phyloP scores from a whole-genome alignment of 2,113 vertebrate genomes.

The Ia io region DNA sequence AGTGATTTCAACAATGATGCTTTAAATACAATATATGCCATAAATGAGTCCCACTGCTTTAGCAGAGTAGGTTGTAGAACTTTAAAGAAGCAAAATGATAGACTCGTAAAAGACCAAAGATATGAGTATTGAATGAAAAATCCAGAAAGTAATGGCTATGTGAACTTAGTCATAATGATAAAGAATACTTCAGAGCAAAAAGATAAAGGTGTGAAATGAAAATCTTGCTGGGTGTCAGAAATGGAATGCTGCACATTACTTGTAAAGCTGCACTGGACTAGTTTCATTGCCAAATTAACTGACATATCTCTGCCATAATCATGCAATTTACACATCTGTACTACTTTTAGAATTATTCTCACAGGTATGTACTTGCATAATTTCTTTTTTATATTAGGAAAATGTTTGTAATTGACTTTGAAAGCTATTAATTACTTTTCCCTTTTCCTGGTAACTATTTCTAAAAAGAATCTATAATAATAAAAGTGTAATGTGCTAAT shows the following conservation, averaged over 20 bases:
- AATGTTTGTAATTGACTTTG: not conserved
- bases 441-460: not conserved
- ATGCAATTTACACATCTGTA: not conserved
- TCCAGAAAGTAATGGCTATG: not conserved
- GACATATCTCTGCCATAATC: not conserved
- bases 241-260: not conserved
- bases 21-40: constrained; percentile 22
- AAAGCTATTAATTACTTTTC: not conserved
- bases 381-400: not conserved
- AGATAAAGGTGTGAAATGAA: constrained; percentile 20
- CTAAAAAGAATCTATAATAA: not conserved
- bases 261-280: not conserved
- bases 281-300: constrained; percentile 5
- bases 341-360: constrained; percentile 6
- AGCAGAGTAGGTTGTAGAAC: not conserved
- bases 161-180: not conserved
- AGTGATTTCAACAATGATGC: constrained; percentile 29
- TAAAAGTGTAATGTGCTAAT: too few relatives aligned
- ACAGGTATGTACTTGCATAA: not conserved
- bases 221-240: not conserved
- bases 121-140: not conserved
- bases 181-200: constrained; percentile 18
- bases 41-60: not conserved
- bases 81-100: constrained; percentile 40
- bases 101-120: not conserved